Base-by-base conservation (phyloP, 2,797 vertebrate species). In the Pagetopsis macropterus region DNA sequence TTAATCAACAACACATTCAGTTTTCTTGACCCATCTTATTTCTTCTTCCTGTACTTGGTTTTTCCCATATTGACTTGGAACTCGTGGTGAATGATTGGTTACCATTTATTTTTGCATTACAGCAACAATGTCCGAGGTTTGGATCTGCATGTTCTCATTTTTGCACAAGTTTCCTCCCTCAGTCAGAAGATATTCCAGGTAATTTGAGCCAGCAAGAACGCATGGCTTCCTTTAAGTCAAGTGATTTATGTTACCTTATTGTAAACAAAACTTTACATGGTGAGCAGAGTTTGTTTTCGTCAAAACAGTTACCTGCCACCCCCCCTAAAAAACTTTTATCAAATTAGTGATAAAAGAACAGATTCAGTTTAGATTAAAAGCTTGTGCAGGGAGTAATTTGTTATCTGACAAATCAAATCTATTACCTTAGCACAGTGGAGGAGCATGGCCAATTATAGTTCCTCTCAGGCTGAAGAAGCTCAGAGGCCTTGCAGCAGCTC, bases 391-490 rank as follows among this genome's bases (percentile, higher is more conserved):
- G 7, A 69, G 4, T 33, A 45, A 69, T 69, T 70, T 69, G 63
- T 65, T 76, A 64, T 64, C 41, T 45, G 49, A 64, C 48, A 55
- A 74, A 79, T 71, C 43, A 80, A 69, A 67, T 52, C 33, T 9
- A 75, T 86, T 70, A 64, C n/a, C 6, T 62, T 51, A 57, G 1
- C 5, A 3, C 9, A 66, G 54, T 55, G 23, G 16, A 60, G 27
- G 41, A 62, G 17, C 67, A 68, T 65, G 33, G 50, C 21, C 52
- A 41, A 70, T 72, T 69, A 71, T 19, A 23, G 40, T 51, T 37
- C 37, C 58, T 21, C 62, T 59, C 19, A 19, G 41, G 27, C 41
- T 59, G 52, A 66, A 60, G 50, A 59, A 70, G 56, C 43, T 44
- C 21, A 19, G 10, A 44, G 41, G 51, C 23, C 37, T 4, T 13